Conservation (phyloP, 2,113 vertebrate species). For the Ophthalmolycus amberensis region DNA sequence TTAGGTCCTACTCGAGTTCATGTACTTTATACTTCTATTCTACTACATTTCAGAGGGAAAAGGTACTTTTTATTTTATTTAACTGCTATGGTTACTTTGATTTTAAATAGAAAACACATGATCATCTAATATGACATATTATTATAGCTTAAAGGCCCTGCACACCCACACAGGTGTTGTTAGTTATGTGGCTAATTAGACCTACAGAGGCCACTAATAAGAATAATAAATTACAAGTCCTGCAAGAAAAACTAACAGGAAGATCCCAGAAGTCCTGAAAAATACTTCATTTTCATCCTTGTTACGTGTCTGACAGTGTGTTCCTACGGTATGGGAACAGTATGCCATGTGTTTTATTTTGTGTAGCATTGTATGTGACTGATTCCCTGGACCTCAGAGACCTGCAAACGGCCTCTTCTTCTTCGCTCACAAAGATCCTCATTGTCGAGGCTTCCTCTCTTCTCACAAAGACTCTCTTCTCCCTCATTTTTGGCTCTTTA, state of each 20-base stretch:
- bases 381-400: constrained; percentile 58
- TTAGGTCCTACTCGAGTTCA: background rate
- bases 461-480: constrained; percentile 31
- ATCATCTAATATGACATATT: too few species aligned
- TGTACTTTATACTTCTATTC: background rate
- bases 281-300: too few species aligned
- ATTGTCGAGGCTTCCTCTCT: constrained; percentile 61
- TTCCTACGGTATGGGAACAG: constrained; percentile 25
- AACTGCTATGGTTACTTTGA: background rate
- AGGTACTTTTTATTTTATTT: background rate
- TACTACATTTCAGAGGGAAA: background rate
- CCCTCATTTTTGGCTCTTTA: constrained; percentile 22
- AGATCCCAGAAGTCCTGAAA: background rate
- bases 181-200: background rate
- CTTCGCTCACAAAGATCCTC: constrained; percentile 69
- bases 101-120: background rate
- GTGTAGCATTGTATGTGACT: constrained; percentile 32
- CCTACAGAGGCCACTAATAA: background rate
- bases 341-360: constrained; percentile 48
- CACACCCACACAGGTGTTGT: background rate
- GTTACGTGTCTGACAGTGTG: constrained; percentile 17
- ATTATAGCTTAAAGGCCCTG: background rate
- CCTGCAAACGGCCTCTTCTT: constrained; percentile 61
- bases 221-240: background rate
- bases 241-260: background rate